Conservation (phyloP, 2,888 invertebrate genomes). For the Drosophila testacea region DNA sequence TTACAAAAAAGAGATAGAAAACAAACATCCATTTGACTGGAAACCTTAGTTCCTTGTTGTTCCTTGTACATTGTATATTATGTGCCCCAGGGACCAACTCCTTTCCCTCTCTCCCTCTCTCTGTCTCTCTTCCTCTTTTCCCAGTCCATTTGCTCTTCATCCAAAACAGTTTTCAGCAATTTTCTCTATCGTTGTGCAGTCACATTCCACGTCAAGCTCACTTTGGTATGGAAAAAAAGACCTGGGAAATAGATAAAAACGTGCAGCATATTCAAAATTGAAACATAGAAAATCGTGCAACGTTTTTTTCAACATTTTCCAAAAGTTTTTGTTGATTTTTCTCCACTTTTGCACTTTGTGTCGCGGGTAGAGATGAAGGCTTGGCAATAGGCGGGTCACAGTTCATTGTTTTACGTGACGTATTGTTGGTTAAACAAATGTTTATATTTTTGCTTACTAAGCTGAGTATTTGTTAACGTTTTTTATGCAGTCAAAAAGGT, state of each 20-base stretch:
- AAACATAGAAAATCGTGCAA: conserved; percentile 52
- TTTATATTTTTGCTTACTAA: conserved; percentile 65
- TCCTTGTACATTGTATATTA: conserved; percentile 36
- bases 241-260: conserved; percentile 17
- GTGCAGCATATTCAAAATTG: conserved; percentile 63
- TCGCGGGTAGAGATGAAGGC: not conserved
- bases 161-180: conserved; percentile 40
- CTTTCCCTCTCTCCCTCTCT: not conserved
- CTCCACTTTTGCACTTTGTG: not conserved
- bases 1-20: conserved; percentile 33
- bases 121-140: not conserved
- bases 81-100: conserved; percentile 15
- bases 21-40: conserved; percentile 35
- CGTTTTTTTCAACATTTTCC: conserved; percentile 20
- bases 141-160: not conserved
- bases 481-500: conserved; percentile 11
- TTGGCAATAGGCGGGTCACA: conserved; percentile 26
- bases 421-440: conserved; percentile 67
- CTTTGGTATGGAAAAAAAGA: not conserved
- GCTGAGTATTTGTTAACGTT: conserved; percentile 49
- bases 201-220: conserved; percentile 8
- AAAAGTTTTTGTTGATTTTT: conserved; percentile 18
- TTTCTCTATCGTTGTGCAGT: conserved; percentile 34
- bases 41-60: conserved; percentile 11
- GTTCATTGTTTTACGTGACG: conserved; percentile 57